Percentiles rank a stretch among this genome's conserved stretches.
phyloP scores from a whole-genome alignment of 2,888 invertebrate species.

The Pseudolycoriella hygida region DNA sequence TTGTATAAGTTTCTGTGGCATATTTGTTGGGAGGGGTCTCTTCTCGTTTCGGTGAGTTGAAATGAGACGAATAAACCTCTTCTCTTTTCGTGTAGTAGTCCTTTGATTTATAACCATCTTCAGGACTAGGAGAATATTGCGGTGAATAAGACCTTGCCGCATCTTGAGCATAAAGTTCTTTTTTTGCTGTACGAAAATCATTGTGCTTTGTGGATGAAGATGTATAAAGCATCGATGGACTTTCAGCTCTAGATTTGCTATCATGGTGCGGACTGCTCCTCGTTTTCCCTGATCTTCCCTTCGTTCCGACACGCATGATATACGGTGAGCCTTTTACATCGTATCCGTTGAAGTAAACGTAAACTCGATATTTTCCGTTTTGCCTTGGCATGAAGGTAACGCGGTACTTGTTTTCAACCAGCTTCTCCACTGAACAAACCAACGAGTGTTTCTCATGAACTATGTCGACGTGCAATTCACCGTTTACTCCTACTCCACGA shows the following conservation, averaged over 20 bases:
- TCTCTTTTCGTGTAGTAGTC: constrained; percentile 1
- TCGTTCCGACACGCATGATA: constrained; percentile 68
- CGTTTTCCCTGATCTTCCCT: constrained; percentile 36
- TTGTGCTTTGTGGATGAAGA: constrained; percentile 23
- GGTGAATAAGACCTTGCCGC: constrained; percentile 27
- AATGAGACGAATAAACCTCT: constrained; percentile 3
- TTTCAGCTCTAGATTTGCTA: constrained; percentile 30
- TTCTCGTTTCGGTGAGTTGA: constrained; percentile 12
- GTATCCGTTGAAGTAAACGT: constrained; percentile 87
- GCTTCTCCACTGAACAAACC: constrained; percentile 63
- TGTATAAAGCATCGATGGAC: constrained; percentile 28
- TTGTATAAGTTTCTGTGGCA: constrained; percentile 23
- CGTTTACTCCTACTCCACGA: constrained; percentile 63
- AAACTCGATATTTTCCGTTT: constrained; percentile 62
- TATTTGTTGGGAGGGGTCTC: constrained; percentile 21
- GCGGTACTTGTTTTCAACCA: constrained; percentile 56
- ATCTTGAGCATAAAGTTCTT: constrained; percentile 15
- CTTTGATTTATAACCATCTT: constrained; percentile 13
- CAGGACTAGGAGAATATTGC: constrained; percentile 24
- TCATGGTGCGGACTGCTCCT: constrained; percentile 37
- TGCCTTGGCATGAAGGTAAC: constrained; percentile 66
- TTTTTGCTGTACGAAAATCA: constrained; percentile 20
- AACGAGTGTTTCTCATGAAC: constrained; percentile 76
- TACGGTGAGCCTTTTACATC: constrained; percentile 72
- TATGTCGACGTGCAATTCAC: constrained; percentile 76